phyloP scores from a whole-genome alignment of 1,140 invertebrate species.

The Uloborus diversus region DNA sequence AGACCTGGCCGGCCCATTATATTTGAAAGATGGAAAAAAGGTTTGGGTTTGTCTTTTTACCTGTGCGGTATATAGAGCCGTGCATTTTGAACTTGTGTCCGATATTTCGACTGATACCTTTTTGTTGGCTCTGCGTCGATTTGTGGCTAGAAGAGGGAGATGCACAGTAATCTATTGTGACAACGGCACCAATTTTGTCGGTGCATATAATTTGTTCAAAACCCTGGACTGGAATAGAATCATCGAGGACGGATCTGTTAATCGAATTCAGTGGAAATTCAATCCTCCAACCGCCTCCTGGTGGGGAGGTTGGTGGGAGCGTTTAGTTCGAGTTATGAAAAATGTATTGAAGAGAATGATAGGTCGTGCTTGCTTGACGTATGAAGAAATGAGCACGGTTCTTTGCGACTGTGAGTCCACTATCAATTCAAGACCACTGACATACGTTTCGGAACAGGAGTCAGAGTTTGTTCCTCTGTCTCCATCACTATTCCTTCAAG shows the following conservation, averaged over 20 bases:
- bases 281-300: background rate
- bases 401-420: background rate
- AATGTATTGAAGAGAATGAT: background rate
- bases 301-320: constrained; percentile 23
- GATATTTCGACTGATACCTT: constrained; percentile 63
- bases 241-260: background rate
- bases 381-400: constrained; percentile 18
- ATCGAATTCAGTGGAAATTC: constrained; percentile 6
- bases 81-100: constrained; percentile 63
- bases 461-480: background rate
- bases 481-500: constrained; percentile 5
- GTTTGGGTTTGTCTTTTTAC: constrained; percentile 20
- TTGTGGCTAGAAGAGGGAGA: constrained; percentile 63
- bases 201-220: constrained; percentile 31
- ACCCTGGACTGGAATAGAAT: background rate
- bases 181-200: constrained; percentile 65
- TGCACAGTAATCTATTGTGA: constrained; percentile 62
- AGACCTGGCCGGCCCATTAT: constrained; percentile 63
- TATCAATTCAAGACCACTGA: constrained; percentile 1
- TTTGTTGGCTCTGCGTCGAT: constrained; percentile 62
- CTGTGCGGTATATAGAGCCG: constrained; percentile 13
- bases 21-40: constrained; percentile 56
- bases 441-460: background rate
- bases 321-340: background rate
- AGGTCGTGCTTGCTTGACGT: background rate